Evolutionary conservation across 1,140 invertebrate species (phyloP).

Genomic region (Drosophila auraria): DNA sequence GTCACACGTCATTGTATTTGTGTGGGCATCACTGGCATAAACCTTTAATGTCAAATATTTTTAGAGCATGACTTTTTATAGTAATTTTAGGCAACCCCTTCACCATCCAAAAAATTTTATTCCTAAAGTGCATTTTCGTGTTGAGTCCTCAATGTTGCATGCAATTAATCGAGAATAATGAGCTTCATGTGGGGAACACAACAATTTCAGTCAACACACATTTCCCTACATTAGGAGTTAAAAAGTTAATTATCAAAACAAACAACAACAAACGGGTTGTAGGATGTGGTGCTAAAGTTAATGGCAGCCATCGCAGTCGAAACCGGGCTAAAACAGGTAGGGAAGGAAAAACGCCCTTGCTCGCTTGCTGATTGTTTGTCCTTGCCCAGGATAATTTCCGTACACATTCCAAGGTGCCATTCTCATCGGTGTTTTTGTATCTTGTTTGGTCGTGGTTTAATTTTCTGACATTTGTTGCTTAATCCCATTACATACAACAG

Average conservation of each 20-base stretch:
- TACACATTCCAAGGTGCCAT: slow-evolving; percentile 18
- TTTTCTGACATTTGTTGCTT: slow-evolving; percentile 59
- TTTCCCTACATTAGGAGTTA: slow-evolving; percentile 38
- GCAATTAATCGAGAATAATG: slow-evolving; percentile 59
- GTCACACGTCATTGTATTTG: too few species aligned
- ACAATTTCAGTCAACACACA: slow-evolving; percentile 36
- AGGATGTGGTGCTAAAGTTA: slow-evolving; percentile 28
- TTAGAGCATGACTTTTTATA: slow-evolving; percentile 1
- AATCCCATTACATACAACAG: slow-evolving; percentile 28
- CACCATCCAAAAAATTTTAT: slow-evolving; percentile 2
- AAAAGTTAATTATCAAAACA: slow-evolving; percentile 72
- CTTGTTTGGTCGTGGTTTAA: slow-evolving; percentile 59
- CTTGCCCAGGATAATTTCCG: slow-evolving; percentile 40
- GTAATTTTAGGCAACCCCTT: neutral
- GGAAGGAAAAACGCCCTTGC: slow-evolving; percentile 16
- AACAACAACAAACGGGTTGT: slow-evolving; percentile 31
- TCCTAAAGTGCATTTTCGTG: slow-evolving; percentile 69
- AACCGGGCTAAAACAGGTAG: slow-evolving; percentile 40
- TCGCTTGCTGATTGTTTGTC: slow-evolving; percentile 26
- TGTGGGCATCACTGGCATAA: too few species aligned
- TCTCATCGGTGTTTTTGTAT: slow-evolving; percentile 42
- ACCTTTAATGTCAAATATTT: neutral
- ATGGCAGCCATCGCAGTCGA: slow-evolving; percentile 30
- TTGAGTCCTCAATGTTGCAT: slow-evolving; percentile 48
- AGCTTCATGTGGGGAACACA: slow-evolving; percentile 25